These are phyloP conservation scores for Strigamia crassipes DNA, from an alignment of 2,888 invertebrate genomes.

Conservation along the genomic window DNA sequence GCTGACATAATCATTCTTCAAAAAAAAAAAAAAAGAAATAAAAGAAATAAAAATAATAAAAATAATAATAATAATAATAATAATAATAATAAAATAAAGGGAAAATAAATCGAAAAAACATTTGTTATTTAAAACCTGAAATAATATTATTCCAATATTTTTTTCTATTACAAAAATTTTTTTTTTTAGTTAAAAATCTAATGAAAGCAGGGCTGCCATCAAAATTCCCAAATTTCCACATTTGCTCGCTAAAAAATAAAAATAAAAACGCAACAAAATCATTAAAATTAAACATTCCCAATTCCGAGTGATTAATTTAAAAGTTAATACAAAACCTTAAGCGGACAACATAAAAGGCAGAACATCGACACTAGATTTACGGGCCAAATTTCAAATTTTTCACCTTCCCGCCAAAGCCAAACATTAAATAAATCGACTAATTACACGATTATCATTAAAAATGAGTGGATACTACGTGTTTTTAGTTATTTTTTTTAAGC, in stretches of 20 bases:
- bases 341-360: not conserved
- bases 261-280: not conserved
- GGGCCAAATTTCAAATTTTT: too few relatives aligned
- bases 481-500: too few relatives aligned
- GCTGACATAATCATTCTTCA: not conserved
- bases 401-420: too few relatives aligned
- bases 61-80: not conserved
- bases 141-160: not conserved
- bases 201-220: constrained; percentile 47
- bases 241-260: constrained; percentile 10
- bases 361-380: not conserved
- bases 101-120: not conserved
- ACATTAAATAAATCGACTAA: too few relatives aligned
- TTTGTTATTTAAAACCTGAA: not conserved
- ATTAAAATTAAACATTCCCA: not conserved
- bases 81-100: not conserved
- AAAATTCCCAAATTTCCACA: not conserved
- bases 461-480: too few relatives aligned
- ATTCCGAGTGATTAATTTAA: not conserved
- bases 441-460: too few relatives aligned
- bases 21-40: not conserved
- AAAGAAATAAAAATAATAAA: not conserved
- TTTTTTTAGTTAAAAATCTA: not conserved
- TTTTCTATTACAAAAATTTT: too few relatives aligned
- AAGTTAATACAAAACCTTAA: too few relatives aligned